phyloP scores from a whole-genome alignment of 1,140 invertebrate species.

The Aricia agestis region DNA sequence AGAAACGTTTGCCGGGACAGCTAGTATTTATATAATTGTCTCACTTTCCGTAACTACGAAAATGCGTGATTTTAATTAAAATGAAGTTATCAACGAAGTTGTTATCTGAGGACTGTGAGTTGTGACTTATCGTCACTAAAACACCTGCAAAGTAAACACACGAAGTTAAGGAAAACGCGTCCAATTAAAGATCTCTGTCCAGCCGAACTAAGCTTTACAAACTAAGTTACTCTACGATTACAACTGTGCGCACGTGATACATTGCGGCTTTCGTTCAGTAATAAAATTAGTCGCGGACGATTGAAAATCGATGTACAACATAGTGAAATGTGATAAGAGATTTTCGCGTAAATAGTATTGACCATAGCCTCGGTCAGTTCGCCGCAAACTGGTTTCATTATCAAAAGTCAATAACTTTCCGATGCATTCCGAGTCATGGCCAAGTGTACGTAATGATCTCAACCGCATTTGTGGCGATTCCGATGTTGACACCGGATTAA shows the following conservation, averaged over 20 bases:
- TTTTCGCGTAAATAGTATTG: slow-evolving; percentile 29
- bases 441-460: slow-evolving; percentile 57
- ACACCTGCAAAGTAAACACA: too few species aligned
- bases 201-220: too few species aligned
- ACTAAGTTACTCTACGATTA: too few species aligned
- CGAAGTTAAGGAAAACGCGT: slow-evolving; percentile 8
- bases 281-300: not conserved
- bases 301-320: slow-evolving; percentile 46
- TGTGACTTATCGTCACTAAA: too few species aligned
- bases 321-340: slow-evolving; percentile 23
- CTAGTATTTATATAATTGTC: too few species aligned
- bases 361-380: slow-evolving; percentile 63
- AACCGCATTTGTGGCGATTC: slow-evolving; percentile 31
- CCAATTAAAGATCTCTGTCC: too few species aligned
- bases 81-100: too few species aligned
- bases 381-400: slow-evolving; percentile 74
- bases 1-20: too few species aligned
- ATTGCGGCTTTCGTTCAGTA: slow-evolving; percentile 37
- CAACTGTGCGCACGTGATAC: slow-evolving; percentile 27
- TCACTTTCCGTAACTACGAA: too few species aligned
- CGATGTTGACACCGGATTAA: slow-evolving; percentile 13
- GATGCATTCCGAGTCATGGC: slow-evolving; percentile 71
- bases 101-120: too few species aligned
- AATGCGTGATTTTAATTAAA: too few species aligned
- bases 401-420: slow-evolving; percentile 76